These are phyloP conservation scores for Harpegnathos saltator DNA, from an alignment of 1,140 invertebrate species.

Conservation along the genomic window DNA sequence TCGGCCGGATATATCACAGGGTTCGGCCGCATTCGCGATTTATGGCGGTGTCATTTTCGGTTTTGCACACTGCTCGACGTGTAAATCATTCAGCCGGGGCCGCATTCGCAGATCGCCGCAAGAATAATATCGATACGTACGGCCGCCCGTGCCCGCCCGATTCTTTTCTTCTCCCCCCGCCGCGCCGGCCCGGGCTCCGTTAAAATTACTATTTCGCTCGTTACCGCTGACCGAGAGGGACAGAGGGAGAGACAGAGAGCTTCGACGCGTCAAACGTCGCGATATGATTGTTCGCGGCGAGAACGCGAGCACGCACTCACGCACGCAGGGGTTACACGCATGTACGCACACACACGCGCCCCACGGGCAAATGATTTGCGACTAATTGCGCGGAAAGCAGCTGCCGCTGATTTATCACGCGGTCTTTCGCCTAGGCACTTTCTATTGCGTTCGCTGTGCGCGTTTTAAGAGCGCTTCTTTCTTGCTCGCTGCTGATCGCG, in stretches of 20 bases:
- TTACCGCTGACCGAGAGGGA: slow-evolving; percentile 30
- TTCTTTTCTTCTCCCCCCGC: slow-evolving; percentile 14
- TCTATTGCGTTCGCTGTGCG: no score
- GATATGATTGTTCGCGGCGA: slow-evolving; percentile 33
- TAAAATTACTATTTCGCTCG: slow-evolving; percentile 38
- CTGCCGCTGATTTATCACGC: slow-evolving; percentile 54
- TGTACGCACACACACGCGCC: no score
- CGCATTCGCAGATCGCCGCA: slow-evolving; percentile 56
- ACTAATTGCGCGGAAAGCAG: slow-evolving; percentile 57
- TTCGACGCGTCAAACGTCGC: slow-evolving; percentile 45
- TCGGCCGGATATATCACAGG: slow-evolving; percentile 64
- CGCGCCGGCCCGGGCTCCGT: not conserved
- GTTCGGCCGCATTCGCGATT: slow-evolving; percentile 66
- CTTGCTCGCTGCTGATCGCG: no score
- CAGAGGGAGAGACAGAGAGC: no score
- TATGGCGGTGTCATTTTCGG: slow-evolving; percentile 72
- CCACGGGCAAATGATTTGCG: slow-evolving; percentile 33
- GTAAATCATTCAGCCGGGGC: slow-evolving; percentile 60
- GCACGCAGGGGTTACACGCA: no score
- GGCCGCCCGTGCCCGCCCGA: slow-evolving; percentile 6
- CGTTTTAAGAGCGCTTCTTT: no score
- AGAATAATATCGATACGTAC: slow-evolving; percentile 57
- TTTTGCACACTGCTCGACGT: slow-evolving; percentile 58
- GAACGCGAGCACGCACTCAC: slow-evolving; percentile 5
- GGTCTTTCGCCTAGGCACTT: no score